Base-by-base conservation (phyloP, 2,888 invertebrate genomes). In the Melikaiella ostensackeni region DNA sequence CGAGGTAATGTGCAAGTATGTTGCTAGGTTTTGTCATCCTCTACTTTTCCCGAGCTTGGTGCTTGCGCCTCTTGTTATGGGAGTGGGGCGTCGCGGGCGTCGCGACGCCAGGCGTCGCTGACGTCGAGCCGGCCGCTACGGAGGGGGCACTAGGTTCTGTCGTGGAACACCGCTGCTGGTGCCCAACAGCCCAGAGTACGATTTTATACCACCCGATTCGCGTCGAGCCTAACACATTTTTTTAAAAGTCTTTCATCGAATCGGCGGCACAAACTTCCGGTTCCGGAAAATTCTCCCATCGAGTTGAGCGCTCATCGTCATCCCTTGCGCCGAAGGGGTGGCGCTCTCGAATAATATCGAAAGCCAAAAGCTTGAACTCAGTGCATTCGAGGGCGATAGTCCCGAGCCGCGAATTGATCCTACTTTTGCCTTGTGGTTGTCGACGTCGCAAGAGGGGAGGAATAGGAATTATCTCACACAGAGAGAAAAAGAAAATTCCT, bases 31-130 rank as follows among this genome's bases (percentile, higher is more conserved):
- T n/a, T 46, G n/a, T 70, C 70, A n/a, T 50, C 50, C 70, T 70
- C 70, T 70, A 46, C 50, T 50, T 70, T 70, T 70, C 33, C 50
- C 50, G 19, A 70, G 46, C 70, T 46, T 30, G 50, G 33, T 70
- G 70, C 50, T 66, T 46, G 46, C 46, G 70, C 46, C 50, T 70
- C 27, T 27, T 38, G 19, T 4, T 35, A 30, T 66, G 66, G 30
- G 46, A 50, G 70, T 70, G 70, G 70, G 70, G 70, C 46, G 70
- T 66, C 42, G 66, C 46, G 66, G 46, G 46, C 42, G 66, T 50
- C 70, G 30, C 74, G 74, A 74, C 74, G 38, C 74, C 74, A 74
- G 75, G 75, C 75, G 75, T 75, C 75, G 75, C 75, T 75, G 46
- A 16, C 11, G 35, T 76, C 30, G 55, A 57, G 24, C 76, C 70